Evolutionary conservation across 2,888 invertebrate species (phyloP).

Genomic region (Chymomyza procnemis): DNA sequence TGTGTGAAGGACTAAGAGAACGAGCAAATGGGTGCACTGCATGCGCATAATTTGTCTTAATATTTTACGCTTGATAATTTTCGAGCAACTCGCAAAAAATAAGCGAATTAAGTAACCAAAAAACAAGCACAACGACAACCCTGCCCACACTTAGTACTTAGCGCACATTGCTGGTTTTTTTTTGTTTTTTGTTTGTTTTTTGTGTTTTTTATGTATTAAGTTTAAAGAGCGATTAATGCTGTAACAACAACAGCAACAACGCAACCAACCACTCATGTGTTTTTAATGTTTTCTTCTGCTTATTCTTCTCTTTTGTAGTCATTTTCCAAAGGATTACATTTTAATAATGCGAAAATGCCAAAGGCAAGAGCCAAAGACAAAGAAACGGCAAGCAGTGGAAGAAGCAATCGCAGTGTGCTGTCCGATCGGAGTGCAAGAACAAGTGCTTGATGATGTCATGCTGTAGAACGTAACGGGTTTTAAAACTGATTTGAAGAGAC

Average conservation of each 20-base stretch:
- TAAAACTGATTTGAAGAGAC: conserved; percentile 38
- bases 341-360: conserved; percentile 56
- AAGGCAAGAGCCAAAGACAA: conserved; percentile 42
- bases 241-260: too few relatives aligned
- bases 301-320: conserved; percentile 50
- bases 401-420: conserved; percentile 27
- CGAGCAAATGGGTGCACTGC: not conserved
- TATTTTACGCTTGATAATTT: conserved; percentile 27
- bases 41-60: conserved; percentile 20
- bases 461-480: conserved; percentile 16
- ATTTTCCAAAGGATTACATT: conserved; percentile 55
- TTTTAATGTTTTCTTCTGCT: conserved; percentile 2
- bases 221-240: not conserved
- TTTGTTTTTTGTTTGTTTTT: not conserved
- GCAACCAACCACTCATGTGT: not conserved
- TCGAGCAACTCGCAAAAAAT: not conserved
- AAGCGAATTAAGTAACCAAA: not conserved
- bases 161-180: too few relatives aligned
- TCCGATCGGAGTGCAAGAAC: conserved; percentile 24
- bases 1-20: not conserved
- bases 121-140: not conserved
- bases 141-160: not conserved
- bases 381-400: conserved; percentile 4
- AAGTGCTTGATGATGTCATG: not conserved
- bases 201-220: not conserved